Evolutionary conservation across 2,888 invertebrate genomes (phyloP).

Genomic region (Thera obeliscata): DNA sequence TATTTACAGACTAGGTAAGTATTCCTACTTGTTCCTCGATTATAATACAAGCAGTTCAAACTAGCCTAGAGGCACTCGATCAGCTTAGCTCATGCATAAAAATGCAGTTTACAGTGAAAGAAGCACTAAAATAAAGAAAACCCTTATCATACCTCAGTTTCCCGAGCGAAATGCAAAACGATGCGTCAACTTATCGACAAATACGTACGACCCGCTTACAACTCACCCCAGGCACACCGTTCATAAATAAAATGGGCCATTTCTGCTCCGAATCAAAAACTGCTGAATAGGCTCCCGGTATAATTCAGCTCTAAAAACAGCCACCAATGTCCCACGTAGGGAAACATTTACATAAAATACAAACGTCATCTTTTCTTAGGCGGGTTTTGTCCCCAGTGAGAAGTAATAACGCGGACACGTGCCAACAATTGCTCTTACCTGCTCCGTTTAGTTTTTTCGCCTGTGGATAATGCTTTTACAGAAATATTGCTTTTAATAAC

Average conservation of each 20-base stretch:
- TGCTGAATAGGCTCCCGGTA: conserved; percentile 46
- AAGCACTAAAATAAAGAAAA: neutral
- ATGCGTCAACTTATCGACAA: conserved; percentile 42
- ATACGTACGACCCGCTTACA: conserved; percentile 36
- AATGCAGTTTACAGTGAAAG: conserved; percentile 1
- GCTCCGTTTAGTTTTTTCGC: conserved; percentile 40
- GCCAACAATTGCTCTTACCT: conserved; percentile 56
- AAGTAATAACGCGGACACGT: conserved; percentile 56
- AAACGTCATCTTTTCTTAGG: conserved; percentile 47
- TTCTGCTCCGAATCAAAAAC: conserved; percentile 46
- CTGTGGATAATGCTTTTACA: conserved; percentile 29
- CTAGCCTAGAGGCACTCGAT: neutral
- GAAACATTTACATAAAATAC: conserved; percentile 46
- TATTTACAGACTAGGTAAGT: no score
- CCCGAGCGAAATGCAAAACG: conserved; percentile 30
- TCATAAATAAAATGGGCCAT: conserved; percentile 47
- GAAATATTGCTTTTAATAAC: conserved; percentile 13
- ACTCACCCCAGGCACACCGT: conserved; percentile 40
- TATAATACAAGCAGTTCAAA: neutral
- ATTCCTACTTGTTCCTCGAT: no score
- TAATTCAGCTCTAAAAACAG: conserved; percentile 46
- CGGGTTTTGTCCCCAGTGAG: conserved; percentile 40
- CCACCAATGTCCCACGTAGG: conserved; percentile 42
- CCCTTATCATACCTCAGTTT: conserved; percentile 14
- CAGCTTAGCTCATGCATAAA: neutral